Evolutionary conservation across 2,113 vertebrate genomes (phyloP).

Genomic region (Elachura formosa): DNA sequence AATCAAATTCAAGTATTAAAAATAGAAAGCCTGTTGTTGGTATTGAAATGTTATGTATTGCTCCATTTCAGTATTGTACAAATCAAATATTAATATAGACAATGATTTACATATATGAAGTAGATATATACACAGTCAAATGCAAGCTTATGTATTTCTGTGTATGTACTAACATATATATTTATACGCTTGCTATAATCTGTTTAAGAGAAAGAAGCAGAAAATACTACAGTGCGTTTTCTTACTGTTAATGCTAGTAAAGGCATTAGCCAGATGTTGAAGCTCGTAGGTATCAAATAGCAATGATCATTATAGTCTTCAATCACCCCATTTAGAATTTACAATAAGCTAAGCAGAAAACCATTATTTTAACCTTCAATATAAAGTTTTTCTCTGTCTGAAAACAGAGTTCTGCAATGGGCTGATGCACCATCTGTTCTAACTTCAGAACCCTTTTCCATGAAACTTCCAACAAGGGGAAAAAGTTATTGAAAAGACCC

Average conservation of each 20-base stretch:
- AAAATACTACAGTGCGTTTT: background rate
- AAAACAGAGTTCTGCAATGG: slow-evolving; percentile 74
- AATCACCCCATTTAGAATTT: slow-evolving; percentile 76
- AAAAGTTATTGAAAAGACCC: slow-evolving; percentile 77
- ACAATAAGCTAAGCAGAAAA: slow-evolving; percentile 81
- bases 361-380: slow-evolving; percentile 83
- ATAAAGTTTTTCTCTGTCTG: slow-evolving; percentile 89
- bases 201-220: slow-evolving; percentile 11
- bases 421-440: slow-evolving; percentile 79
- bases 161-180: background rate
- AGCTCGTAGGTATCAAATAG: slow-evolving; percentile 62
- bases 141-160: fast-evolving
- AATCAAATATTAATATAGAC: background rate
- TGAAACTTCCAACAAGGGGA: slow-evolving; percentile 78
- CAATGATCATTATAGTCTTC: slow-evolving; percentile 69
- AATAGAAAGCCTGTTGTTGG: background rate
- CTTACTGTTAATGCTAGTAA: slow-evolving; percentile 44
- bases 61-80: background rate
- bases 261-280: slow-evolving; percentile 71
- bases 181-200: background rate
- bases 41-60: background rate
- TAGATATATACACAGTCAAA: background rate
- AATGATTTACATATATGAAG: background rate
- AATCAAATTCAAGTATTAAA: slow-evolving; percentile 12
- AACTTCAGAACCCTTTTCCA: slow-evolving; percentile 72